phyloP scores from a whole-genome alignment of 2,888 invertebrate genomes.

The Abrostola tripartita region DNA sequence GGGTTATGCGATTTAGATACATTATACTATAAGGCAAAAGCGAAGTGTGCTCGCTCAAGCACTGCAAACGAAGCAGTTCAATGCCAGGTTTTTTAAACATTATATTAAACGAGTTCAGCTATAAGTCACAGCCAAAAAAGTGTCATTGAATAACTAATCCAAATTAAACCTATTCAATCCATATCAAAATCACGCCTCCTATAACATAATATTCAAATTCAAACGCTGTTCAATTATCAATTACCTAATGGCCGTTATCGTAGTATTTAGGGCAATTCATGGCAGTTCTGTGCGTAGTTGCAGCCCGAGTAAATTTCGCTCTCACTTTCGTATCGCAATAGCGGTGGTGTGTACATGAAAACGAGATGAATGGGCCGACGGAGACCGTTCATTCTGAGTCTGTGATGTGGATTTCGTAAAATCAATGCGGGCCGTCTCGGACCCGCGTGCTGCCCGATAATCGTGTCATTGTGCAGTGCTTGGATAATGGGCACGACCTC shows the following conservation, averaged over 20 bases:
- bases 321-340: slow-evolving; percentile 87
- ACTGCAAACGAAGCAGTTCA: not conserved
- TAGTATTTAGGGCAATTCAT: slow-evolving; percentile 77
- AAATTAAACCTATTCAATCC: slow-evolving; percentile 15
- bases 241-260: slow-evolving; percentile 61
- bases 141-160: slow-evolving; percentile 11
- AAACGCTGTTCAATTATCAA: slow-evolving; percentile 60
- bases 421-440: slow-evolving; percentile 84
- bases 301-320: slow-evolving; percentile 84
- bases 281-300: slow-evolving; percentile 77
- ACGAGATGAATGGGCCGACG: slow-evolving; percentile 87
- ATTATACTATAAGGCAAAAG: too few relatives aligned
- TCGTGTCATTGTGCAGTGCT: slow-evolving; percentile 82
- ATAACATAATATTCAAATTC: slow-evolving; percentile 40
- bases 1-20: too few relatives aligned
- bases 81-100: not conserved
- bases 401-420: slow-evolving; percentile 86
- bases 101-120: slow-evolving; percentile 13
- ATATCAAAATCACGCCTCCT: slow-evolving; percentile 29
- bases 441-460: slow-evolving; percentile 75
- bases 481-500: slow-evolving; percentile 76
- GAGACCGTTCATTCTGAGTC: slow-evolving; percentile 83
- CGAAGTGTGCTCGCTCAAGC: not conserved
- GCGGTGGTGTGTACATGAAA: slow-evolving; percentile 84
- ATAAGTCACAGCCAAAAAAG: slow-evolving; percentile 13